Percentiles rank a stretch among this genome's conserved stretches.
phyloP scores from a whole-genome alignment of 1,140 invertebrate species.

The Orchestia grillus region DNA sequence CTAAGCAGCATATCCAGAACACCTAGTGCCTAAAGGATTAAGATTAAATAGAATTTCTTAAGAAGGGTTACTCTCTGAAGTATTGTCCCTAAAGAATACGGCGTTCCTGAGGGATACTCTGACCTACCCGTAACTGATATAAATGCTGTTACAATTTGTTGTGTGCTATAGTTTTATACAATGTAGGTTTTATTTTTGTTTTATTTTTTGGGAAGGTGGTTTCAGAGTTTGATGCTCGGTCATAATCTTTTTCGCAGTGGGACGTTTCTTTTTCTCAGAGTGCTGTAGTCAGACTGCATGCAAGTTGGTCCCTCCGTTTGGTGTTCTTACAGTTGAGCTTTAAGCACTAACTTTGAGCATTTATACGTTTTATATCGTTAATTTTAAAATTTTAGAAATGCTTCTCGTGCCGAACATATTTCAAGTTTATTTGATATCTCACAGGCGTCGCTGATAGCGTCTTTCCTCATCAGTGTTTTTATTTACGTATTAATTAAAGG shows the following conservation, averaged over 20 bases:
- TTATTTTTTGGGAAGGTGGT: not conserved
- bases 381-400: too few relatives aligned
- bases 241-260: not conserved
- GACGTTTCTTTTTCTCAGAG: not conserved
- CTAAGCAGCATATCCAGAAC: too few relatives aligned
- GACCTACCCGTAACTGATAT: not conserved
- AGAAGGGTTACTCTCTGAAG: too few relatives aligned
- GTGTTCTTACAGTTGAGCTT: too few relatives aligned
- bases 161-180: not conserved
- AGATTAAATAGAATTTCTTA: too few relatives aligned
- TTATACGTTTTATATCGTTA: too few relatives aligned
- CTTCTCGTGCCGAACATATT: too few relatives aligned
- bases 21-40: too few relatives aligned
- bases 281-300: too few relatives aligned
- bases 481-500: not conserved
- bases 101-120: not conserved
- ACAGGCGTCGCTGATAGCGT: not conserved
- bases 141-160: not conserved
- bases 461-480: not conserved
- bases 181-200: not conserved
- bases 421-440: too few relatives aligned
- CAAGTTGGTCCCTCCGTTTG: too few relatives aligned
- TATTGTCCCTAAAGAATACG: not conserved
- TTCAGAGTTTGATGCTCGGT: not conserved
- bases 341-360: too few relatives aligned